Conservation (phyloP, 23 tunicate species). For the Ascidia mentula region DNA sequence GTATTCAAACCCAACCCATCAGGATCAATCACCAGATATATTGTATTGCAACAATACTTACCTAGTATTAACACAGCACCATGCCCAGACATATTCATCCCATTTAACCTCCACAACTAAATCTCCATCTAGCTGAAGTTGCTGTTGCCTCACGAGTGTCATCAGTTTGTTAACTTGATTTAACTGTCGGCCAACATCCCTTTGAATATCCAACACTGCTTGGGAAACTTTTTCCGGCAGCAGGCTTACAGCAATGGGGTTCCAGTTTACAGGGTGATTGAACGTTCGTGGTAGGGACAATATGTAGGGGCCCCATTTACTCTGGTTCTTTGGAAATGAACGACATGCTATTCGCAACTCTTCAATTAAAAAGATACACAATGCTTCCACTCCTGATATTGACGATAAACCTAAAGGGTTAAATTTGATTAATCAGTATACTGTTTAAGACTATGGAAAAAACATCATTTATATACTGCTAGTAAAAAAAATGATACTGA, state of each 20-base stretch:
- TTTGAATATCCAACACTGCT: not conserved
- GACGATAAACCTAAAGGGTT: not conserved
- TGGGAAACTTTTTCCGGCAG: conserved; percentile 17
- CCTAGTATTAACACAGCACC: conserved; percentile 88
- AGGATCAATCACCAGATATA: not conserved
- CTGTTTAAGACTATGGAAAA: too few species aligned
- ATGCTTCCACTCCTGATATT: conserved; percentile 22
- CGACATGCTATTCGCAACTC: conserved; percentile 18
- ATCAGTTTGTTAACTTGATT: conserved; percentile 18
- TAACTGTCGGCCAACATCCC: conserved; percentile 16
- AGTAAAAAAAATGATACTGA: too few species aligned
- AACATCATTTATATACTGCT: too few species aligned
- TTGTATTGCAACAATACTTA: not conserved
- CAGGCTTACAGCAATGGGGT: not conserved
- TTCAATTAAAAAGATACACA: conserved; percentile 54
- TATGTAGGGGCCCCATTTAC: conserved; percentile 40
- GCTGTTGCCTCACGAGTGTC: not conserved
- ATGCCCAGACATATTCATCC: conserved; percentile 69
- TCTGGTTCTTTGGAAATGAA: not conserved
- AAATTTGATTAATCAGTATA: too few species aligned
- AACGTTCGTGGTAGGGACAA: conserved; percentile 36
- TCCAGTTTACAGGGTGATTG: conserved; percentile 63
- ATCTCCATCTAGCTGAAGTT: not conserved
- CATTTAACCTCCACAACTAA: conserved; percentile 20
- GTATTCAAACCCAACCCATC: not conserved